Base-by-base conservation (phyloP, 2,113 vertebrate genomes). In the Thamnophis sirtalis region DNA sequence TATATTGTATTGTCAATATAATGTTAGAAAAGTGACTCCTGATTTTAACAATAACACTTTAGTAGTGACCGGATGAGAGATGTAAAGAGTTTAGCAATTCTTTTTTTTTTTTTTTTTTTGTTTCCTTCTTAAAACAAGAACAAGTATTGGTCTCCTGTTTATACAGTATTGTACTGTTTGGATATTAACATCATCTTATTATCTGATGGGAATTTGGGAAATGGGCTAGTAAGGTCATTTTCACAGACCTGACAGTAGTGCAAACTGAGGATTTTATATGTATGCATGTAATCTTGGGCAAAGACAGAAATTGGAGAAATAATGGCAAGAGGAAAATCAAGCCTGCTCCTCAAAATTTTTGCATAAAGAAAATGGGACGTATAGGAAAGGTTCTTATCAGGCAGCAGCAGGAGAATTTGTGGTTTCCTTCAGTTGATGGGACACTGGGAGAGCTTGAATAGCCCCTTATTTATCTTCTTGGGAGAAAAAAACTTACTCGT, bases 351-450 rank as follows among this genome's bases (percentile, higher is more conserved):
- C 24, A 33, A 21, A 6, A n/a, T 8, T 50, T 91, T 38, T 33
- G 91, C 54, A 89, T 73, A 60, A 84, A 22, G 5, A 56, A 84
- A 85, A 43, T 15, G 58, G 90, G 5, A 51, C 63, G 43, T 51
- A 26, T 22, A 28, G 43, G 84, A 26, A 56, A 58, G 28, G 15
- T n/a, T 88, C 63, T 92, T 89, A 92, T 92, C 88, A n/a, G 53
- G 24, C 22, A 48, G 55, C 48, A 63, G 48, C 88, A 92, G 33
- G n/a, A 55, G 11, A 15, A 17, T 22, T 86, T 86, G 87, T 63
- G 88, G 91, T 86, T 92, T 89, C 91, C 88, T 86, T 92, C 88
- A 48, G 73, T 92, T 92, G 50, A 63, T 88, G 73, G 73, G 80
- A 85, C 43, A 26, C 49, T 84, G 51, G 33, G 60, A 80, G 33